phyloP scores from a whole-genome alignment of 2,113 vertebrate genomes.

The Nothobranchius kuhntae region DNA sequence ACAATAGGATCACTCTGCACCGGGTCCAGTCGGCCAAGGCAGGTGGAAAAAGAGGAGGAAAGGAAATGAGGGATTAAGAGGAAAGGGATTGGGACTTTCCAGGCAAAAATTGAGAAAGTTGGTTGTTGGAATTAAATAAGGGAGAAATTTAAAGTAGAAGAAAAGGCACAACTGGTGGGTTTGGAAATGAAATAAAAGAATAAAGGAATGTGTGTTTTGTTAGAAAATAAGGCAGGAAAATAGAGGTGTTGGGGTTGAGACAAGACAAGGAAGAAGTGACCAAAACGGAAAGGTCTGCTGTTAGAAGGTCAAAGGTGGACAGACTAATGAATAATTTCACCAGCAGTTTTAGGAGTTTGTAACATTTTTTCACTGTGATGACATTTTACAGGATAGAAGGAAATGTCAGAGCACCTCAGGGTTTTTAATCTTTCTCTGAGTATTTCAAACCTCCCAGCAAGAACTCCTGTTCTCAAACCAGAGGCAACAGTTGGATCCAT shows the following conservation, averaged over 20 bases:
- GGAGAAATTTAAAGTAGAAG: neutral
- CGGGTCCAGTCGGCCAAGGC: constrained; percentile 21
- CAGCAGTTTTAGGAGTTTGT: constrained; percentile 45
- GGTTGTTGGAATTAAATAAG: constrained; percentile 1
- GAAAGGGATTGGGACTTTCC: constrained; percentile 40
- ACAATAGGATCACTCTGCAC: constrained; percentile 85
- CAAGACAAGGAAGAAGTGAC: constrained; percentile 14
- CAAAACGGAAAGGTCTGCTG: constrained; percentile 21
- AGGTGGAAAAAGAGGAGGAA: constrained; percentile 16
- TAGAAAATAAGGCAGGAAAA: neutral
- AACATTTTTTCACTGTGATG: constrained; percentile 27
- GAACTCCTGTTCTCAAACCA: constrained; percentile 38
- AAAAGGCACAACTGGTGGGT: neutral
- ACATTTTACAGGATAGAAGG: constrained; percentile 36
- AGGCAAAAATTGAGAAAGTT: constrained; percentile 15
- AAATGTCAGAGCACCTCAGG: constrained; percentile 35
- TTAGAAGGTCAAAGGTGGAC: constrained; percentile 31
- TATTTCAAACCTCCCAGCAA: constrained; percentile 32
- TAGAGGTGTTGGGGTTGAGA: constrained; percentile 10
- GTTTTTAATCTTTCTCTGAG: constrained; percentile 52
- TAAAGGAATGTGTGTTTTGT: constrained; percentile 5
- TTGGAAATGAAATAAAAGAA: constrained; percentile 19
- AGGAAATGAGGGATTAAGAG: constrained; percentile 17
- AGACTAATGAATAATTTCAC: constrained; percentile 53
- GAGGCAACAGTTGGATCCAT: constrained; percentile 65